Evolutionary conservation across 2,888 invertebrate species (phyloP).

Genomic region (Brachyptera risi): DNA sequence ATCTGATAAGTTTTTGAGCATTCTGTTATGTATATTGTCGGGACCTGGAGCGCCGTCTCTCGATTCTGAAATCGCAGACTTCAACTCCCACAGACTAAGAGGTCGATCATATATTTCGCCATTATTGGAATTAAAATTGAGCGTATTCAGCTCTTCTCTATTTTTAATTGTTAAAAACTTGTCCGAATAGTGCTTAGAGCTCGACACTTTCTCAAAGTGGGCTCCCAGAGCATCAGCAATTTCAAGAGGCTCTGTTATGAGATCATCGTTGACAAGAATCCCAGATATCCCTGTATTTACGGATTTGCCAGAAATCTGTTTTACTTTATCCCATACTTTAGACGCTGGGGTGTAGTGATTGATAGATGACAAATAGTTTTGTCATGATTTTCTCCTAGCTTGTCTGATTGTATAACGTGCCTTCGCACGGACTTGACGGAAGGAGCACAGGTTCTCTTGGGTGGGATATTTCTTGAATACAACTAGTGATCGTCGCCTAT

Average conservation of each 20-base stretch:
- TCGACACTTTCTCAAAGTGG: constrained; percentile 13
- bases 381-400: neutral
- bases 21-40: constrained; percentile 7
- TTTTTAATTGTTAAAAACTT: neutral
- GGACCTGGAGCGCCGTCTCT: constrained; percentile 3
- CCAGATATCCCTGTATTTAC: neutral
- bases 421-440: neutral
- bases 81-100: neutral
- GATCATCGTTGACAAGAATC: neutral
- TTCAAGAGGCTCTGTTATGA: neutral
- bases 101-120: constrained; percentile 1
- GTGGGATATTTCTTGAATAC: constrained; percentile 8
- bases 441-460: neutral
- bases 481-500: neutral
- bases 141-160: neutral
- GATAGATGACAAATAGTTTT: neutral
- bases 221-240: neutral
- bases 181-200: constrained; percentile 1
- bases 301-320: neutral
- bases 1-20: constrained; percentile 4
- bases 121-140: neutral
- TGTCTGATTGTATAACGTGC: neutral
- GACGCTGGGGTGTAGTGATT: neutral
- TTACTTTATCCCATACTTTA: neutral
- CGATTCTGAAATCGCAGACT: constrained; percentile 3